A percentile compares a stretch with the other conserved stretches of the same genome.
Conservation (phyloP, 1,140 invertebrate species). For the Bombus soroeensis region DNA sequence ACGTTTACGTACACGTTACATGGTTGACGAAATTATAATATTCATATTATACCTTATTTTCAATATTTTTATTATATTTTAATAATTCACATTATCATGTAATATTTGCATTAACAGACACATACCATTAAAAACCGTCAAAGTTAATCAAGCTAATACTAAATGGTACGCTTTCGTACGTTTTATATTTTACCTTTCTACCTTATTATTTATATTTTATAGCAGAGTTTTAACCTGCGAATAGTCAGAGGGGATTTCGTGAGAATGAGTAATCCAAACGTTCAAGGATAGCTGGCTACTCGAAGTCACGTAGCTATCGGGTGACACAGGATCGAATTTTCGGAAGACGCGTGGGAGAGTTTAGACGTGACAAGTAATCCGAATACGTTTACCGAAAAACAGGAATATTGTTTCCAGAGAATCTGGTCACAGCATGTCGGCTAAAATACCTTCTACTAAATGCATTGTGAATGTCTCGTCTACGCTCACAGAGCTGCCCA, state of each 20-base stretch:
- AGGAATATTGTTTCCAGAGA: not conserved
- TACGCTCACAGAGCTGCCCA: no score
- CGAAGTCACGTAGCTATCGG: conserved; percentile 1
- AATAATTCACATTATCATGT: no score
- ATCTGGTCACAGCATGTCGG: not conserved
- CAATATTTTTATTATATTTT: no score
- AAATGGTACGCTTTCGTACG: no score
- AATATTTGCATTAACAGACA: no score
- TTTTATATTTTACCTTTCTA: no score
- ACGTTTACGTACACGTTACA: no score
- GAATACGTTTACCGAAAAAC: not conserved
- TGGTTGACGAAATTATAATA: no score
- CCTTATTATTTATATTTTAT: not conserved
- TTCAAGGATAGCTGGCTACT: not conserved
- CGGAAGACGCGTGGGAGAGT: not conserved
- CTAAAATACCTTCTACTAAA: not conserved
- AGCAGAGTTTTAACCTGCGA: not conserved
- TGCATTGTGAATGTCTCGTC: not conserved
- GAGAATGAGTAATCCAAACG: not conserved
- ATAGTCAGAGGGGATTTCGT: not conserved
- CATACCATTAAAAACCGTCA: no score
- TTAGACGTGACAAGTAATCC: not conserved
- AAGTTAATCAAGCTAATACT: no score
- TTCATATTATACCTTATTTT: no score
- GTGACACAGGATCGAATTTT: not conserved